Evolutionary conservation across 1,140 invertebrate species (phyloP).

Genomic region (Heliothis subflexa): DNA sequence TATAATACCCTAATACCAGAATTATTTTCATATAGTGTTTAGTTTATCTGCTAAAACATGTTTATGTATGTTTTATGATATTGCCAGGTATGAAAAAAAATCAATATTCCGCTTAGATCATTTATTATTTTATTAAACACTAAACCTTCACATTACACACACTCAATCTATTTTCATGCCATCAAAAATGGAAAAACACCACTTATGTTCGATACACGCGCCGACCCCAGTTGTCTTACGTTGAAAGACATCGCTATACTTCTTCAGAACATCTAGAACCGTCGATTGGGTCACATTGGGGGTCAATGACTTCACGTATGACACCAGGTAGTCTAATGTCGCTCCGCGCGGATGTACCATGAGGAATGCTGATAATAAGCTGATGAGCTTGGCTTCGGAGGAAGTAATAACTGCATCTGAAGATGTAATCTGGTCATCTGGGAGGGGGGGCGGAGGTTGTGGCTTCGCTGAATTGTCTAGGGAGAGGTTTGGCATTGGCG

Average conservation of each 20-base stretch:
- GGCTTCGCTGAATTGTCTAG: constrained; percentile 24
- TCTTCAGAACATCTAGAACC: constrained; percentile 63
- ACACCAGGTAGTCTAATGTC: constrained; percentile 68
- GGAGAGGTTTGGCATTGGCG: constrained; percentile 47
- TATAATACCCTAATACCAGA: no score
- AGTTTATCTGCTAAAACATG: background rate
- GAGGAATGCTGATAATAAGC: constrained; percentile 72
- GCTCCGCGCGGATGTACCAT: constrained; percentile 74
- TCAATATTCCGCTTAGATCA: no score
- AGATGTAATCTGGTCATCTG: constrained; percentile 45
- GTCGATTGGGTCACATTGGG: constrained; percentile 61
- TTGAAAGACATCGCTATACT: constrained; percentile 68
- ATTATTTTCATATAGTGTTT: background rate
- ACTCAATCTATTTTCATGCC: constrained; percentile 7
- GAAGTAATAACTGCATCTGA: constrained; percentile 51
- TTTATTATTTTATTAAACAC: background rate
- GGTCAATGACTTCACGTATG: constrained; percentile 69
- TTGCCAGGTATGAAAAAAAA: no score
- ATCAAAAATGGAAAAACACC: constrained; percentile 69
- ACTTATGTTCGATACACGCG: constrained; percentile 66
- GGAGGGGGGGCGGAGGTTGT: constrained; percentile 49
- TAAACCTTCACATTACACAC: background rate
- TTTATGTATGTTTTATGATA: no score
- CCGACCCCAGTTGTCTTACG: constrained; percentile 63
- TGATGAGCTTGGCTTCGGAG: constrained; percentile 74